These are phyloP conservation scores for Bufotes viridis DNA, from an alignment of 2,797 vertebrate genomes.

Conservation along the genomic window DNA sequence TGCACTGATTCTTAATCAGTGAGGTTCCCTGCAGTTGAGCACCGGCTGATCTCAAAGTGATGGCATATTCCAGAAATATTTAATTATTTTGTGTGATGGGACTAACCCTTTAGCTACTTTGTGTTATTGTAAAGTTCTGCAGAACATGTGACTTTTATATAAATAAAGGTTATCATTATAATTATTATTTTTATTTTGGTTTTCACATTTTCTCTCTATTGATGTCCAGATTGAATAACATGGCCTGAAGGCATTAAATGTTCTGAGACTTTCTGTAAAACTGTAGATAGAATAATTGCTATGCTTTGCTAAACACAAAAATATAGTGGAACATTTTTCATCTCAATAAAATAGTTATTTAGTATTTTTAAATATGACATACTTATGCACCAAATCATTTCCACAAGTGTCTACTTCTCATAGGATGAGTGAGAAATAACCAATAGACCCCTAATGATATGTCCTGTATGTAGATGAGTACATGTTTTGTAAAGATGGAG, in stretches of 20 bases:
- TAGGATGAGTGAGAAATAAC: too few species aligned
- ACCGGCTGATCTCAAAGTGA: background rate
- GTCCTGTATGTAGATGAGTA: too few species aligned
- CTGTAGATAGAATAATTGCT: background rate
- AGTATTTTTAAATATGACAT: too few species aligned
- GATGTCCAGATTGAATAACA: background rate
- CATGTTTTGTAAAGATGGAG: too few species aligned
- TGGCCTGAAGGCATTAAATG: background rate
- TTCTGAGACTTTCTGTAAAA: background rate
- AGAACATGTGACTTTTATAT: background rate
- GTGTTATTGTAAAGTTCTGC: background rate
- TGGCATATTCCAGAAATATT: background rate
- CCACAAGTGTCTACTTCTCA: too few species aligned
- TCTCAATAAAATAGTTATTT: background rate
- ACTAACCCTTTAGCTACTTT: background rate
- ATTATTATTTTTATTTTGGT: background rate
- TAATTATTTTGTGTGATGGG: background rate
- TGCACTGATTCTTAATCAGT: too few species aligned
- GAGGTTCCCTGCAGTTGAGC: background rate
- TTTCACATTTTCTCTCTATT: background rate
- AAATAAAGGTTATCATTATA: background rate
- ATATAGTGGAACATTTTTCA: background rate
- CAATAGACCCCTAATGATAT: too few species aligned
- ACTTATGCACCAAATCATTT: too few species aligned
- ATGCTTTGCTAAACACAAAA: background rate